Evolutionary conservation across 2,113 vertebrate genomes (phyloP), one percentile per base, ranked within the genome.

Genomic region (Percina caprodes): DNA sequence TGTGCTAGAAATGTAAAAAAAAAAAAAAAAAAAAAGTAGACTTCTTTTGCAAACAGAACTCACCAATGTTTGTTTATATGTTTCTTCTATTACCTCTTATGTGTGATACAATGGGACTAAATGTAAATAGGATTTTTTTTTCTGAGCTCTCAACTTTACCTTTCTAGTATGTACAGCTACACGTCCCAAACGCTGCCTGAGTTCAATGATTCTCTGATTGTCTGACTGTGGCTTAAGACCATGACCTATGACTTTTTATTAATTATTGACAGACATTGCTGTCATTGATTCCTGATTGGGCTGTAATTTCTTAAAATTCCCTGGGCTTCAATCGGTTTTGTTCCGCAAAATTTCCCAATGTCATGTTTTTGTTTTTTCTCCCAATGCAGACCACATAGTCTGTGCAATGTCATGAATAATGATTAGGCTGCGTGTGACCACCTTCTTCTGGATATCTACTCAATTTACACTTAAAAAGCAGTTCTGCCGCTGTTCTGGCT

Each of bases 1-100:
- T 94, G 95, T 95, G 93, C 95, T 94, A 93, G 93, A 92, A 95
- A 92, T 94, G 91, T 94, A 91, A 90, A 88, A 86, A 83, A n/a
- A n/a, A n/a, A n/a, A n/a, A n/a, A n/a, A n/a, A n/a, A n/a, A n/a
- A 90, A 88, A 86, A 84, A 86, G 92, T 90, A 88, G 89, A 87
- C 69, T 66, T 91, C 93, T 89, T 92, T 92, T 87, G 89, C 85
- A 84, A 83, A 91, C 89, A 83, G 85, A 92, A 91, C 82, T 90
- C 79, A 86, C 86, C 79, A 74, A 89, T 87, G 80, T 93, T 92
- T 91, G 85, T 88, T 92, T 72, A 88, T 88, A 74, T 83, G 85
- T 90, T 89, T 89, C 92, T 91, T 91, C 78, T 90, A 84, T 95
- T 96, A 94, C 86, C 93, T 95, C 93, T 87, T 93, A 56, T 92